Base-by-base conservation (phyloP, 2,797 vertebrate genomes). In the Chanos chanos region DNA sequence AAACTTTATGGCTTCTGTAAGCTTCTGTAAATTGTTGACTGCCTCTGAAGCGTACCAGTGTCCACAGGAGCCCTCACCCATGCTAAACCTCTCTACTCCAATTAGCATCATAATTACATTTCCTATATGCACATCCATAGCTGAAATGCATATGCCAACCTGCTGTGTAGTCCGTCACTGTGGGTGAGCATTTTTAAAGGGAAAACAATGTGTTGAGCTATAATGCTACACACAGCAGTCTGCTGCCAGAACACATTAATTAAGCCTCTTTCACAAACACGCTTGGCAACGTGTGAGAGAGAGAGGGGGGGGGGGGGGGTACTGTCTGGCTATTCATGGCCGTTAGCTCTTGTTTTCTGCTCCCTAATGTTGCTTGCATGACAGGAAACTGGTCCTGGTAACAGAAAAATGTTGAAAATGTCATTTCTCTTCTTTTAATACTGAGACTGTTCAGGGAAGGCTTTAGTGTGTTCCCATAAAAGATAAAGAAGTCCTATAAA, bases 401-500 rank as follows among this genome's bases (percentile, higher is more conserved):
- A 71, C 65, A 45, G n/a, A n/a, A 58, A 40, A 74, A 48, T 66
- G 50, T 58, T 70, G 64, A 53, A 69, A 57, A 56, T 22, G 37
- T 49, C 51, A 39, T 50, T 37, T 40, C 50, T 30, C 50, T 30
- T 65, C 33, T 34, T 39, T 56, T 45, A 22, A 60, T 43, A 25
- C 25, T 18, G 28, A n/a, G n/a, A n/a, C n/a, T n/a, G n/a, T n/a
- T n/a, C n/a, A n/a, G n/a, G n/a, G n/a, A n/a, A n/a, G n/a, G n/a
- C n/a, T n/a, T n/a, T n/a, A n/a, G n/a, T n/a, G n/a, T n/a, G n/a
- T n/a, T n/a, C n/a, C n/a, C n/a, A n/a, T n/a, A n/a, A n/a, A n/a
- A n/a, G n/a, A n/a, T n/a, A n/a, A n/a, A n/a, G n/a, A n/a, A n/a
- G n/a, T n/a, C n/a, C n/a, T n/a, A n/a, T n/a, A n/a, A n/a, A n/a